Evolutionary conservation across 2,797 vertebrate genomes (phyloP), one percentile per base, ranked within the genome.

Genomic region (Rhynchonycteris naso): DNA sequence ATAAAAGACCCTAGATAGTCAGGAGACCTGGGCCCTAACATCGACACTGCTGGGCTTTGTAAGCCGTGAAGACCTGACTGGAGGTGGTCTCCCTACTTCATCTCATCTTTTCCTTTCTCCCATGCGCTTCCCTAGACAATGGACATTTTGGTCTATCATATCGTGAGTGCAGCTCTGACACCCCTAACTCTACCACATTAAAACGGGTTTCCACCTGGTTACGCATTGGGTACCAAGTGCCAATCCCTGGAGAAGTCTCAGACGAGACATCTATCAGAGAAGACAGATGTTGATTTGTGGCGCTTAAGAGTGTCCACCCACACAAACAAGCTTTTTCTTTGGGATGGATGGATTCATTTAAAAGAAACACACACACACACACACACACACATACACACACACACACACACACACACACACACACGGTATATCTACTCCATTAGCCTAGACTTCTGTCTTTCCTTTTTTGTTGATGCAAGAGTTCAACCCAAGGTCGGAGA

Each of bases 201-300:
- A 94, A 92, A 87, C 74, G 30, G 84, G 63, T 95, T 96, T 96
- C 91, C 76, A 84, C 38, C 26, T 54, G 43, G 68, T 88, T 95
- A 87, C 61, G 43, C 69, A 14, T 30, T 5, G 30, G 78, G 75
- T 78, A 63, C 66, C 79, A 93, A 88, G 16, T 95, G 91, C 52
- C 94, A 96, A 52, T 96, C 95, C 75, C 80, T 91, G 26, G 26
- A 72, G 79, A 78, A 76, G 52, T 72, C 71, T 87, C 56, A 52
- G 59, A 33, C 10, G 33, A 83, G 52, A 58, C 24, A 91, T 72
- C 65, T 16, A 66, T 91, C 43, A 92, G 71, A 89, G 79, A 65
- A 61, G 33, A 68, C 28, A 65, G 82, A 95, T 82, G 54, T 80
- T 80, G 52, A 81, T 80, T 78, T 2, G 0, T 78, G 93, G 19